A percentile compares a stretch with the other conserved stretches of the same genome.
These are phyloP conservation scores for Osmerus mordax DNA, from an alignment of 2,113 vertebrate genomes.

Conservation along the genomic window DNA sequence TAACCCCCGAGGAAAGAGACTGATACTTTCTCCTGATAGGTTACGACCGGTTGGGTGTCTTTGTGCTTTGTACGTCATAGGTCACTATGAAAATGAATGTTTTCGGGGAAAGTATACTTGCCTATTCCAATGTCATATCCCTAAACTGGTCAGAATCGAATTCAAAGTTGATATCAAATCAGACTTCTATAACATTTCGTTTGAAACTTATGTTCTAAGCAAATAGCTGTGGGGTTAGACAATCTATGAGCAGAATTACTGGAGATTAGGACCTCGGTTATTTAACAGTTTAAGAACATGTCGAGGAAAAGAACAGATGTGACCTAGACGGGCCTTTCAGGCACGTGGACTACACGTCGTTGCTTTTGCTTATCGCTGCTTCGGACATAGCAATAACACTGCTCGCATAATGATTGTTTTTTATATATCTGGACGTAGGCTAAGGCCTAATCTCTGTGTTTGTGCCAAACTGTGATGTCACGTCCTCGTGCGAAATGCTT, in stretches of 20 bases:
- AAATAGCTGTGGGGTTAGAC: too few species aligned
- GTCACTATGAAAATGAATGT: too few species aligned
- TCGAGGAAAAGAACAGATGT: slow-evolving; percentile 15
- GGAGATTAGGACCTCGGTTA: neutral
- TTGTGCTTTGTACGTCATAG: too few species aligned
- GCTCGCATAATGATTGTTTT: too few species aligned
- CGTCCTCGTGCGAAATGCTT: slow-evolving; percentile 6
- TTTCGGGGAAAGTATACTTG: too few species aligned
- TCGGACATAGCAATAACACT: too few species aligned
- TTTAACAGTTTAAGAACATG: neutral
- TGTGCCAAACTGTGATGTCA: neutral
- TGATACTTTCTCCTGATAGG: too few species aligned
- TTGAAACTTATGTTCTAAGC: too few species aligned
- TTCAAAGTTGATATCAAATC: neutral
- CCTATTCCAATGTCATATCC: too few species aligned
- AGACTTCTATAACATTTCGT: neutral
- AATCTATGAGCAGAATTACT: neutral
- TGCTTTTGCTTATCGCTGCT: too few species aligned
- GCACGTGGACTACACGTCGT: neutral
- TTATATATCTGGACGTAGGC: neutral
- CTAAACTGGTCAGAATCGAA: too few species aligned
- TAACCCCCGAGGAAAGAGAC: neutral
- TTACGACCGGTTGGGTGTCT: too few species aligned
- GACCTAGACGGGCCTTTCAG: neutral
- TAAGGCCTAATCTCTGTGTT: neutral